Percentiles rank a stretch among this genome's conserved stretches.
Conservation (phyloP, 2,888 invertebrate species). For the Toxonevra muliebris region DNA sequence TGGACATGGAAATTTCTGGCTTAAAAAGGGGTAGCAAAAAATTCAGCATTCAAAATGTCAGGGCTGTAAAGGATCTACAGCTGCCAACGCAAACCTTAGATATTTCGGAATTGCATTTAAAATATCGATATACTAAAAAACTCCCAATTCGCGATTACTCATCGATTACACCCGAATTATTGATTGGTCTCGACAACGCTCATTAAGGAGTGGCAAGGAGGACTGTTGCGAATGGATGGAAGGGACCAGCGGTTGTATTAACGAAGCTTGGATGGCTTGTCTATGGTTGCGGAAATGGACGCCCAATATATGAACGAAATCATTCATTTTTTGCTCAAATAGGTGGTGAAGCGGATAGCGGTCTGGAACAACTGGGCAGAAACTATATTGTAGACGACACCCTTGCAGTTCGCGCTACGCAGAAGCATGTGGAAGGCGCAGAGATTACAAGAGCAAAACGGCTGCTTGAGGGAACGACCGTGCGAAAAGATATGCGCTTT, state of each 20-base stretch:
- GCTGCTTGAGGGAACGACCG: conserved; percentile 16
- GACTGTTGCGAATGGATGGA: conserved; percentile 12
- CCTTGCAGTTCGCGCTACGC: neutral
- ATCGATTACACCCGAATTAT: conserved; percentile 21
- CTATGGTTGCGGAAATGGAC: neutral
- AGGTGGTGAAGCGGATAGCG: neutral
- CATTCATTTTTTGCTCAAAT: neutral
- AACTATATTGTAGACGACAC: conserved; percentile 11
- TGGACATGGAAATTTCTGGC: conserved; percentile 33
- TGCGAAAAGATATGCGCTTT: conserved; percentile 13
- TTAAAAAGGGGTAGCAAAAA: conserved; percentile 7
- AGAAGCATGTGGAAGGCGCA: neutral
- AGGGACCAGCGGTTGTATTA: conserved; percentile 15
- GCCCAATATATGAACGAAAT: neutral
- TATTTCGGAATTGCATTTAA: conserved; percentile 15
- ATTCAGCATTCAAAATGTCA: conserved; percentile 29
- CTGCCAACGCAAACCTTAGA: conserved; percentile 30
- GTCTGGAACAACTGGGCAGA: neutral
- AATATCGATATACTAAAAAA: conserved; percentile 22
- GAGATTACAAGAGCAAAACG: conserved; percentile 22
- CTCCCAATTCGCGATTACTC: conserved; percentile 18
- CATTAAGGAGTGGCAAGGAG: conserved; percentile 21
- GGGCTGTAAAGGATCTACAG: conserved; percentile 28
- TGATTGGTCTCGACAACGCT: conserved; percentile 32
- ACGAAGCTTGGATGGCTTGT: conserved; percentile 30